Conservation (phyloP, 2,888 invertebrate species). For the Hyles lineata region DNA sequence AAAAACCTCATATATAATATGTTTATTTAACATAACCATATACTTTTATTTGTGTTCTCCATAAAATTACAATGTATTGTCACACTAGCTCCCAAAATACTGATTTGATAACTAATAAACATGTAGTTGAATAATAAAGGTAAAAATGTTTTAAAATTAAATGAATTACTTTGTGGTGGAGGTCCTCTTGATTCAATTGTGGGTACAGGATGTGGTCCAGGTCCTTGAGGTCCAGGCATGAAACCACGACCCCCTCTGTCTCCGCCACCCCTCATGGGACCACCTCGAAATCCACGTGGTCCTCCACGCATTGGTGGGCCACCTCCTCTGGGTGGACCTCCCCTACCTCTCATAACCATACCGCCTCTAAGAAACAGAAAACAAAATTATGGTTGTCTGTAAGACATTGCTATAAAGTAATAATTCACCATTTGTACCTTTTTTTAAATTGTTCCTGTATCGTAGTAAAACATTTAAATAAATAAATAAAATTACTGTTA, state of each 20-base stretch:
- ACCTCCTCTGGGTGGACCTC: slow-evolving; percentile 68
- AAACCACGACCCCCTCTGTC: slow-evolving; percentile 76
- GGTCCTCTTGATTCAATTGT: slow-evolving; percentile 77
- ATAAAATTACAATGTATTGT: too few species aligned
- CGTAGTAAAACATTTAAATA: too few species aligned
- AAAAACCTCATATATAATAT: background rate
- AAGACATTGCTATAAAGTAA: too few species aligned
- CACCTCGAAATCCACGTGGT: slow-evolving; percentile 75
- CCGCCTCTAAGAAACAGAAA: slow-evolving; percentile 56
- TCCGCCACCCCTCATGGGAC: slow-evolving; percentile 77
- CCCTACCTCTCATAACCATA: slow-evolving; percentile 76
- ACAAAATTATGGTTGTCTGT: background rate
- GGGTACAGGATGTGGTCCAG: slow-evolving; percentile 80
- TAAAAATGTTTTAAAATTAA: too few species aligned
- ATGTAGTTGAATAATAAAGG: background rate
- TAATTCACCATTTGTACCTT: too few species aligned
- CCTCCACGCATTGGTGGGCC: slow-evolving; percentile 68
- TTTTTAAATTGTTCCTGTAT: too few species aligned
- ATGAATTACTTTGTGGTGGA: slow-evolving; percentile 64
- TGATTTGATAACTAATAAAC: background rate
- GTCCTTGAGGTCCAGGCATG: slow-evolving; percentile 76
- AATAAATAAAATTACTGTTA: too few species aligned
- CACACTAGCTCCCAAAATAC: background rate
- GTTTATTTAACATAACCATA: too few species aligned
- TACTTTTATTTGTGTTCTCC: too few species aligned